These are phyloP conservation scores for Bellardia pandia DNA, from an alignment of 2,888 invertebrate species.

Conservation along the genomic window DNA sequence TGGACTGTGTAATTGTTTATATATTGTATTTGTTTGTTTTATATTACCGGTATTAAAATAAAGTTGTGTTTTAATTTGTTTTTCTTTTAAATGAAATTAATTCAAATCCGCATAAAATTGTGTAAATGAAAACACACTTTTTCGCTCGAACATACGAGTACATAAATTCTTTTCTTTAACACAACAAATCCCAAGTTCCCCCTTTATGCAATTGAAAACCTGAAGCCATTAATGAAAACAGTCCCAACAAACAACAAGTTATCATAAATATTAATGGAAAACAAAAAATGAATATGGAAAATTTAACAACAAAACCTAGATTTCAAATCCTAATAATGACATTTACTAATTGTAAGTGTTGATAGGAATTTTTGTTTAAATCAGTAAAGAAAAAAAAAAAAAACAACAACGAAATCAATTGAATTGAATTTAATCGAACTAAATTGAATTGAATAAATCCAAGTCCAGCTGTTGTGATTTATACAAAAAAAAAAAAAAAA, in stretches of 20 bases:
- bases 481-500: slow-evolving; percentile 14
- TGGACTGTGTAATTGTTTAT: no score
- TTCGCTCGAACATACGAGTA: background rate
- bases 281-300: background rate
- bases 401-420: slow-evolving; percentile 34
- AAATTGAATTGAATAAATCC: slow-evolving; percentile 34
- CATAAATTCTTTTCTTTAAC: background rate
- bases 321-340: slow-evolving; percentile 61
- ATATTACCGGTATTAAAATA: no score
- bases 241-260: no score
- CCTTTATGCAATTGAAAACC: background rate
- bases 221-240: background rate
- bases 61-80: no score
- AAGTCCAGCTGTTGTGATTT: slow-evolving; percentile 9
- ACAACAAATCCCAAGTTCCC: background rate
- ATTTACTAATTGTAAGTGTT: slow-evolving; percentile 66
- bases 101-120: slow-evolving; percentile 24
- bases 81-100: background rate
- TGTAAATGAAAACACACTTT: background rate
- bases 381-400: slow-evolving; percentile 22
- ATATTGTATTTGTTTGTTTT: no score
- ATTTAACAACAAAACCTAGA: slow-evolving; percentile 10
- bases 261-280: slow-evolving; percentile 45
- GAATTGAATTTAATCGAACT: slow-evolving; percentile 27
- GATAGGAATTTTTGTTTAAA: slow-evolving; percentile 56